Evolutionary conservation across 2,888 invertebrate species (phyloP).

Genomic region (Timema podura): DNA sequence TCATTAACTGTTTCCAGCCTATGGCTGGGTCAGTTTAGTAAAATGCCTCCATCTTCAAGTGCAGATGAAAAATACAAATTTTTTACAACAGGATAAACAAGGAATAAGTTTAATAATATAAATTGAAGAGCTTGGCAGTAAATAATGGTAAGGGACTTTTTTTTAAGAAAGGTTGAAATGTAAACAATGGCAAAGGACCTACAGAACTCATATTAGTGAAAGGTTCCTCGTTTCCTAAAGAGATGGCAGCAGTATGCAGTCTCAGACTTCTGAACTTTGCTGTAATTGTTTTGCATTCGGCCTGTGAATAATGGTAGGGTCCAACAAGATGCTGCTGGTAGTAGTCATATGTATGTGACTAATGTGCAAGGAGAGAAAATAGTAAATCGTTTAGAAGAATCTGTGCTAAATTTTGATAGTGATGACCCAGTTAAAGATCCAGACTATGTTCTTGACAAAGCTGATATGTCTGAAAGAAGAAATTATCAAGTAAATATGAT

Average conservation of each 20-base stretch:
- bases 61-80: too few species aligned
- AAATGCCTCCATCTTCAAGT: too few species aligned
- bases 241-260: background rate
- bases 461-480: background rate
- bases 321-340: slow-evolving; percentile 5
- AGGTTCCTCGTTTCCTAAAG: background rate
- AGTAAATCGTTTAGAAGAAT: background rate
- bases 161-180: background rate
- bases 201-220: background rate
- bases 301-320: background rate
- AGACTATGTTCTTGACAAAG: background rate
- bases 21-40: too few species aligned
- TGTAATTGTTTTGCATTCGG: background rate
- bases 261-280: background rate
- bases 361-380: background rate
- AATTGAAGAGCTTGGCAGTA: slow-evolving; percentile 2
- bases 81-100: too few species aligned
- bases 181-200: background rate
- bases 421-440: background rate
- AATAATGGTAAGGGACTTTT: slow-evolving; percentile 8
- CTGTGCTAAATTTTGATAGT: background rate
- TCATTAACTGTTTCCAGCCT: too few species aligned
- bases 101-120: too few species aligned
- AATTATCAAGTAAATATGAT: slow-evolving; percentile 6
- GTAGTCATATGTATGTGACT: background rate